phyloP scores from a whole-genome alignment of 2,888 invertebrate species.

The Drosophila mayaguana region DNA sequence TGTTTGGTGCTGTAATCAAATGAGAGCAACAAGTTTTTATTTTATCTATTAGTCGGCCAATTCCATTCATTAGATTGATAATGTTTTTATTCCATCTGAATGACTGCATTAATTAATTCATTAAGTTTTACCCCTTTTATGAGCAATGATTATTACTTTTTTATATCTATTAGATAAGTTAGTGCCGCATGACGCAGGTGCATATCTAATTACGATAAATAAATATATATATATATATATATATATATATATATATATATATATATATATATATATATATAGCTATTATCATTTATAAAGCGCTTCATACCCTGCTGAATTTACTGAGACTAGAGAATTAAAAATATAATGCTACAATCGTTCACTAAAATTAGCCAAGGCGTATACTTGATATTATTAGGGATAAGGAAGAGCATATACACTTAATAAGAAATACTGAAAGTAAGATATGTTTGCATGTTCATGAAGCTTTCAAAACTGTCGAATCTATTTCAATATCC shows the following conservation, averaged over 20 bases:
- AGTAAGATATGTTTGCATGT: no score
- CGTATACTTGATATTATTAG: background rate
- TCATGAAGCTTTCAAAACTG: background rate
- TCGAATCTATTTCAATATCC: background rate
- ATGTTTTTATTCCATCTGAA: background rate
- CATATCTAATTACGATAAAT: background rate
- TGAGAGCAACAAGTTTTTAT: background rate
- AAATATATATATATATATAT: background rate
- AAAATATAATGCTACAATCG: background rate
- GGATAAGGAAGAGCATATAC: no score
- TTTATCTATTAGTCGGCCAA: constrained; percentile 7
- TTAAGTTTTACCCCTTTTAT: constrained; percentile 4
- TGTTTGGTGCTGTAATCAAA: constrained; percentile 80
- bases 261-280: background rate
- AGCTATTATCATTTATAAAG: background rate
- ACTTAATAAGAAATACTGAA: no score
- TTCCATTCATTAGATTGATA: background rate
- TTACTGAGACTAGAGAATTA: background rate
- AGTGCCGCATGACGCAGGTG: constrained; percentile 3
- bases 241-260: background rate
- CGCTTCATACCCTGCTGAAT: no score
- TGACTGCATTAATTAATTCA: constrained; percentile 20
- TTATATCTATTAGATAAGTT: constrained; percentile 23
- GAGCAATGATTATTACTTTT: background rate
- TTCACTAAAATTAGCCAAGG: background rate